Evolutionary conservation across 2,113 vertebrate genomes (phyloP).

Genomic region (Microcebus jonahi): DNA sequence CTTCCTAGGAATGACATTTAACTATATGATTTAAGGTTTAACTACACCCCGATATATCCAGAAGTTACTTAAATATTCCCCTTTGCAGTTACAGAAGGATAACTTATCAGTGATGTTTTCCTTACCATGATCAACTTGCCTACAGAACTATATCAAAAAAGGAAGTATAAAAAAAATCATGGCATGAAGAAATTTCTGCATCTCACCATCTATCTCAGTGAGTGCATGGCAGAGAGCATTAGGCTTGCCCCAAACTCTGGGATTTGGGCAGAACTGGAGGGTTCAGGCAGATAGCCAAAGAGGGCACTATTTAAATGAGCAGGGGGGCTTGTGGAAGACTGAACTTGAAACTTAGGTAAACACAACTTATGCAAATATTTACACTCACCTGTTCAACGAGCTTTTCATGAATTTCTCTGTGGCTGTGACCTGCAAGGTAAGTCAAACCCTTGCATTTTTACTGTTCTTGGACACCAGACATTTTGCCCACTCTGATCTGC

Average conservation of each 20-base stretch:
- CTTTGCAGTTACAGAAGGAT: not conserved
- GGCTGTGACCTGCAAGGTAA: not conserved
- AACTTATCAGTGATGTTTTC: not conserved
- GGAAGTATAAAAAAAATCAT: not conserved
- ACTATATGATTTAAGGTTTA: not conserved
- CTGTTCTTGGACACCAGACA: not conserved
- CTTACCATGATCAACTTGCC: not conserved
- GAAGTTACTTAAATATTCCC: not conserved
- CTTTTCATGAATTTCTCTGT: not conserved
- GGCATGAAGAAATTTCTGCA: not conserved
- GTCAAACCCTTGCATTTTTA: not conserved
- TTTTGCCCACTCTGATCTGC: not conserved
- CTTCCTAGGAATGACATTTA: not conserved
- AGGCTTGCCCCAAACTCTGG: fast-evolving
- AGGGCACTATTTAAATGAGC: not conserved
- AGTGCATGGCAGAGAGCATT: not conserved
- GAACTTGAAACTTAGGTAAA: not conserved
- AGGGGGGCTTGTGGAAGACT: not conserved
- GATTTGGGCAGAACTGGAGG: not conserved
- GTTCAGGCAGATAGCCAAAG: not conserved
- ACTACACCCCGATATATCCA: not conserved
- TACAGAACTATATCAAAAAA: not conserved
- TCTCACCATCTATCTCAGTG: not conserved
- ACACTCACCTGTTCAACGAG: not conserved
- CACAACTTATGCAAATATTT: not conserved